Base-by-base conservation (phyloP, 2,797 vertebrate species). In the Amazona ochrocephala region DNA sequence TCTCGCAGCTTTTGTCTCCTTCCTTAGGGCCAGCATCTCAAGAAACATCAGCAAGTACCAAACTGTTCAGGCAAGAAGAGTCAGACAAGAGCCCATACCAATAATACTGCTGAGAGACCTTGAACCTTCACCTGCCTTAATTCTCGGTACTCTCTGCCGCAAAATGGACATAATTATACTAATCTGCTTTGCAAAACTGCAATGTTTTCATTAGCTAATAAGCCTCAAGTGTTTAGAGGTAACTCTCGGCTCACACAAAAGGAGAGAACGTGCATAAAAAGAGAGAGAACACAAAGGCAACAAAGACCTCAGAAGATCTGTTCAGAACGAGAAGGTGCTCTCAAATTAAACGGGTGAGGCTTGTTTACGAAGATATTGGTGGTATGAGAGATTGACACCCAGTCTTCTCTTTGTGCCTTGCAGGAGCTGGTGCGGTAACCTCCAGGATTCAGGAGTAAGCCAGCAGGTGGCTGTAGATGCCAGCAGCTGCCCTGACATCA, bases 391-490 rank as follows among this genome's bases (percentile, higher is more conserved):
- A 13, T 8, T 71, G 80, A 48, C n/a, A 17, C 8, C 3, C 12
- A 7, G 1, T 29, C 37, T 64, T 45, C 42, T 53, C 5, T 2
- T 27, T 34, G 17, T 37, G 58, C 89, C 64, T 60, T 30, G 23
- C 50, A 50, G 66, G 44, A 81, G 18, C 17, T 29, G 10, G 5
- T 6, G 22, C 47, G 37, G 47, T 37, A 85, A 9, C 39, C 26
- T 42, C 50, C 9, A 45, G 72, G n/a, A 73, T 50, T 61, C 71
- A 76, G 56, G 18, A 37, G 44, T 3, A 21, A 77, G 42, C 91
- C 95, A 44, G 56, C 62, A 94, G 91, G 48, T 84, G 91, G 89
- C 94, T 94, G 80, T 42, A 87, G 83, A 79, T 70, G 48, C 60
- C 93, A 82, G 85, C 19, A 30, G 51, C 68, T 90, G 66, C 41